Percentiles rank a stretch among this genome's conserved stretches.
Evolutionary conservation across 1,140 invertebrate species (phyloP).

Genomic region (Trachymyrmex septentrionalis): DNA sequence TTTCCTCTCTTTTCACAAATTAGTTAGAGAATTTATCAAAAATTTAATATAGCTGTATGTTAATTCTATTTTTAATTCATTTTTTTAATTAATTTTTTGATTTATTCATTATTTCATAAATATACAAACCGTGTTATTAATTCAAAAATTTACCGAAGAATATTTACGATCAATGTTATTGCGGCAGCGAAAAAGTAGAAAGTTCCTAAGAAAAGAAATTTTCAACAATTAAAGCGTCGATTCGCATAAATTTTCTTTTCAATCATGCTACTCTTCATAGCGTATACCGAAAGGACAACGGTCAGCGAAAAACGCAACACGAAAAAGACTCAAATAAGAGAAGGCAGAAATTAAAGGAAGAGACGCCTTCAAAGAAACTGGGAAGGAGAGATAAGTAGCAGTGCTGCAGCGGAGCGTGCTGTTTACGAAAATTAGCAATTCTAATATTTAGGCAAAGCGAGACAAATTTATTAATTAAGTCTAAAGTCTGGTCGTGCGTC

Average conservation of each 20-base stretch:
- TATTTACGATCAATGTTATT: not conserved
- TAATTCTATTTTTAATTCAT: not conserved
- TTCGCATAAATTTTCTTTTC: not conserved
- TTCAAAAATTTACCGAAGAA: not conserved
- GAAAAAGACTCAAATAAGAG: conserved; percentile 54
- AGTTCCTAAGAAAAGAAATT: conserved; percentile 21
- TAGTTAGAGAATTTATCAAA: not conserved
- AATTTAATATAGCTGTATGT: not conserved
- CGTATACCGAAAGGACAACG: not conserved
- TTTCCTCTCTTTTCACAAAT: not conserved
- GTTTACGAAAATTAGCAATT: conserved; percentile 81
- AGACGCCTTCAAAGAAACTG: conserved; percentile 34
- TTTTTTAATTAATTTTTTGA: not conserved
- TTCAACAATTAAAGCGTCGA: conserved; percentile 11
- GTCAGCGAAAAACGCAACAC: conserved; percentile 23
- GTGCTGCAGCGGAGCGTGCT: conserved; percentile 53
- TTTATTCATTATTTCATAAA: conserved; percentile 8
- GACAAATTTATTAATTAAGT: conserved; percentile 80
- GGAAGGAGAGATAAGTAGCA: conserved; percentile 17
- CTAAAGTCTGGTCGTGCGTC: conserved; percentile 52
- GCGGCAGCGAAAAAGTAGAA: not conserved
- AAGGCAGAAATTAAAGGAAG: conserved; percentile 30
- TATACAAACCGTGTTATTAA: not conserved
- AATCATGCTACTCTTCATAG: conserved; percentile 33
- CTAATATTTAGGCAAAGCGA: conserved; percentile 73